Evolutionary conservation across 2,113 vertebrate genomes (phyloP), one percentile per base, ranked within the genome.

Genomic region (Laterallus jamaicensis): DNA sequence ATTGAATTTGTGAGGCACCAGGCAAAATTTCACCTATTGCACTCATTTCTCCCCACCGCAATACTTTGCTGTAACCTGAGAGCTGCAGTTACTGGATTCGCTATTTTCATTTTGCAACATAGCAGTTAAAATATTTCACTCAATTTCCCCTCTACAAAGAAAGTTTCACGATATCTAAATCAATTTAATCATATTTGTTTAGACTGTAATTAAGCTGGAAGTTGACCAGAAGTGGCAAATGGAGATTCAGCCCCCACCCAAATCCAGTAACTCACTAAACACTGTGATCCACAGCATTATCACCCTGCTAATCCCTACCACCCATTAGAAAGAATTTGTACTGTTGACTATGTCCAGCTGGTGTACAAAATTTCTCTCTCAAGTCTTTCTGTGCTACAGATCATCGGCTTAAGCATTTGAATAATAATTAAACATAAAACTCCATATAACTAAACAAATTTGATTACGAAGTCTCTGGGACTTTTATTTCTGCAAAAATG

Each of bases 401-500:
- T 55, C 25, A 47, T 6, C 3, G 52, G 35, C 69, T 94, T 69
- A 49, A 73, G 31, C 12, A 68, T 55, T 29, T 55, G 26, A 85
- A 64, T 11, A 44, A 22, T 16, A 85, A 76, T 56, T 39, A 70
- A 85, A 82, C 11, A 44, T 18, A 47, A 26, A 78, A 66, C 3
- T n/a, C 28, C 5, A 9, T 2, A 2, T 5, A 66, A 16, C 0
- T 10, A 15, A 68, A 75, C 1, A 13, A 52, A 25, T 58, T 26
- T 35, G 32, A 44, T 70, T 60, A 16, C 25, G 15, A 62, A 52
- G 8, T 28, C 42, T 32, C 40, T 12, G 7, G 42, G 25, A 31
- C 25, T 70, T 58, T 20, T 5, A 29, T 37, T 73, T 84, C 28
- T 75, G 29, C 6, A 67, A 78, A 71, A 39, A 31, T 0, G 7